These are phyloP conservation scores for Lagorchestes hirsutus DNA, from an alignment of 2,797 vertebrate genomes.

Conservation along the genomic window DNA sequence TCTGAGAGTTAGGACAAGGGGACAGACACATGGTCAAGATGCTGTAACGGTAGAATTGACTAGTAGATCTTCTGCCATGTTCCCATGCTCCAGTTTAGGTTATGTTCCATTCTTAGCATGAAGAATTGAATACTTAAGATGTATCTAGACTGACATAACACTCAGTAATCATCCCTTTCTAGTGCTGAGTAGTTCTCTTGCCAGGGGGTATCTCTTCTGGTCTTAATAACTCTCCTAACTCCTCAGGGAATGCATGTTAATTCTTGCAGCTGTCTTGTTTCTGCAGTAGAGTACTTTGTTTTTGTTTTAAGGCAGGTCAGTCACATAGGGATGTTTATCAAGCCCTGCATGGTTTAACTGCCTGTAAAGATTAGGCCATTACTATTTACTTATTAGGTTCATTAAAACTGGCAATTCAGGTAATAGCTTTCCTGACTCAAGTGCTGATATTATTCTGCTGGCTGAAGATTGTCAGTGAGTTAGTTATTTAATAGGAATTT, in stretches of 20 bases:
- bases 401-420: constrained; percentile 59
- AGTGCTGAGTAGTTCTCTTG: constrained; percentile 57
- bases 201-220: constrained; percentile 27
- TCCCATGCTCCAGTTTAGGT: constrained; percentile 64
- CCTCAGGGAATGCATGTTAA: constrained; percentile 43
- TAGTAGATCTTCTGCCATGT: constrained; percentile 56
- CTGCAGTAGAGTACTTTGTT: constrained; percentile 45
- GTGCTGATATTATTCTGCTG: constrained; percentile 46
- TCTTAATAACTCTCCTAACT: constrained; percentile 45
- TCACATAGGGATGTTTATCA: constrained; percentile 61
- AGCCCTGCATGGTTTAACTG: constrained; percentile 59
- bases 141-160: constrained; percentile 57
- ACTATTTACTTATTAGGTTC: constrained; percentile 66
- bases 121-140: constrained; percentile 57
- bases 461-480: constrained; percentile 32
- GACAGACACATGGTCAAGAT: not conserved
- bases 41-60: constrained; percentile 64
- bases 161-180: constrained; percentile 67
- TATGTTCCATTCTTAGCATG: constrained; percentile 67
- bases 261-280: constrained; percentile 69
- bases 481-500: constrained; percentile 49
- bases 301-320: constrained; percentile 34
- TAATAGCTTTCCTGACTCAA: constrained; percentile 1
- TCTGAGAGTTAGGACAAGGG: not conserved
- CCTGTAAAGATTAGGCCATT: constrained; percentile 66